Evolutionary conservation across 2,888 invertebrate genomes (phyloP).

Genomic region (Sialis fuliginosa): DNA sequence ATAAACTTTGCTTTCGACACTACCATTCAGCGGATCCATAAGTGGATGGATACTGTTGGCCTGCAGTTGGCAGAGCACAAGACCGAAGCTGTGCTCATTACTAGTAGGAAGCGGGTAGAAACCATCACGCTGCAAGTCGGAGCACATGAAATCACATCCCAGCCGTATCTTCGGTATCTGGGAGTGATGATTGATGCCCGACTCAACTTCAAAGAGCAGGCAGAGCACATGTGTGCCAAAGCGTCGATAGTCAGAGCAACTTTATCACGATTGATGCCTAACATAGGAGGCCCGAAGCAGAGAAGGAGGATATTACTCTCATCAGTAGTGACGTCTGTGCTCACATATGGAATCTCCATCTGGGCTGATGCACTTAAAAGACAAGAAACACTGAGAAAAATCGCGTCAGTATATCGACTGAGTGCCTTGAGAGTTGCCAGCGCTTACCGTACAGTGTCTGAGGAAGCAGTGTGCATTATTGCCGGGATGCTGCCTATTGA

Average conservation of each 20-base stretch:
- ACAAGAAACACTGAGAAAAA: background rate
- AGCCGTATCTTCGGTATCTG: slow-evolving; percentile 10
- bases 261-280: slow-evolving; percentile 2
- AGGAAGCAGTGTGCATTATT: background rate
- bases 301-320: slow-evolving; percentile 8
- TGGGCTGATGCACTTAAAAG: background rate
- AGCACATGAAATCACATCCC: slow-evolving; percentile 7
- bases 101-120: slow-evolving; percentile 7
- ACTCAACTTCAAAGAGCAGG: slow-evolving; percentile 9
- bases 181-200: slow-evolving; percentile 9
- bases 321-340: slow-evolving; percentile 9
- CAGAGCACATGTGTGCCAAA: slow-evolving; percentile 3
- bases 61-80: slow-evolving; percentile 10
- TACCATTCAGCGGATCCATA: background rate
- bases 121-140: slow-evolving; percentile 7
- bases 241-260: slow-evolving; percentile 5
- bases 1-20: background rate
- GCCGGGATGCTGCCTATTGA: background rate
- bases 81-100: slow-evolving; percentile 9
- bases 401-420: background rate
- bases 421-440: background rate
- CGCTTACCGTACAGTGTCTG: too few species aligned
- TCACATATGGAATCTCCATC: background rate
- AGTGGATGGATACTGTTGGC: slow-evolving; percentile 4
- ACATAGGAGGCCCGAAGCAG: slow-evolving; percentile 10